Evolutionary conservation across 2,797 vertebrate species (phyloP).

Genomic region (Tragopan temminckii): DNA sequence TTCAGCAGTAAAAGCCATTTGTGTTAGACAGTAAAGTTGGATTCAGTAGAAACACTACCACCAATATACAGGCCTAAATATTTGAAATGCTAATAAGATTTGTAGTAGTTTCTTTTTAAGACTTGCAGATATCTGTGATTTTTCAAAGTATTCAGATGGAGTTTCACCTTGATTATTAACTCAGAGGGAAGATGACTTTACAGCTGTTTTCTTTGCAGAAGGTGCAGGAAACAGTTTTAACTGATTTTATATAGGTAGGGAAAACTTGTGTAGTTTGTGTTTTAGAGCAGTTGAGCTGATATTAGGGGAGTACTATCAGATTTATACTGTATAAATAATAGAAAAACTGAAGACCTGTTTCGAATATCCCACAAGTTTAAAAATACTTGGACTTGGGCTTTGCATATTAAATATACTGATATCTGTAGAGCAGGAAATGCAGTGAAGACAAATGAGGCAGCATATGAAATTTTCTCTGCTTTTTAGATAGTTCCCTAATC

Average conservation of each 20-base stretch:
- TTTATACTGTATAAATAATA: not conserved
- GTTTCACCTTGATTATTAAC: conserved; percentile 3
- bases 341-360: not conserved
- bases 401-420: not conserved
- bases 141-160: conserved; percentile 35
- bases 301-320: not conserved
- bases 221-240: not conserved
- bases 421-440: not conserved
- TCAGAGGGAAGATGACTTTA: not conserved
- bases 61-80: not conserved
- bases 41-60: not conserved
- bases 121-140: not conserved
- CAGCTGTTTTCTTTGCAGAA: not conserved
- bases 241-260: not conserved
- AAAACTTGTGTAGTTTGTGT: not conserved
- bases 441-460: not conserved
- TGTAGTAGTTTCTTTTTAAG: conserved; percentile 31
- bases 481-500: not conserved
- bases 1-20: conserved; percentile 40
- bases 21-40: not conserved
- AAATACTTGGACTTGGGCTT: not conserved
- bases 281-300: not conserved
- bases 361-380: not conserved
- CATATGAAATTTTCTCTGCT: not conserved
- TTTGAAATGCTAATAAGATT: conserved; percentile 7